Percentiles rank a stretch among this genome's conserved stretches.
Evolutionary conservation across 2,797 vertebrate species (phyloP).

Genomic region (Phoeniculus purpureus): DNA sequence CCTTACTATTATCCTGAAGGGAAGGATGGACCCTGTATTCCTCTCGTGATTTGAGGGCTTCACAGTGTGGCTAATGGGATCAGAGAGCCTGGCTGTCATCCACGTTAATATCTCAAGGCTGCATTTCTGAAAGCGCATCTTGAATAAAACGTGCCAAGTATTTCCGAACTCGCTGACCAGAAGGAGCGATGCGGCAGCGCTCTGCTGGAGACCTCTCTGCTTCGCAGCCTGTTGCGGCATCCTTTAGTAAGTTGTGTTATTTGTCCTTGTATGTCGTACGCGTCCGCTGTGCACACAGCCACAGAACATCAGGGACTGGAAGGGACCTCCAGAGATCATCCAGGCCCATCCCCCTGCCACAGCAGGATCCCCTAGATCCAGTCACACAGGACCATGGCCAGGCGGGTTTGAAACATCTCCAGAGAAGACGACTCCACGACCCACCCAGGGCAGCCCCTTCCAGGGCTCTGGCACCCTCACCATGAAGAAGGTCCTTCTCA

Average conservation of each 20-base stretch:
- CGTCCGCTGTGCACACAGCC: too few species aligned
- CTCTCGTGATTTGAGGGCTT: background rate
- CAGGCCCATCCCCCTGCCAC: too few species aligned
- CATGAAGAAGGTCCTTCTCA: too few species aligned
- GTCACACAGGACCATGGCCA: too few species aligned
- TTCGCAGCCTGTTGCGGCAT: background rate
- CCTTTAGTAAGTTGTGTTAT: background rate
- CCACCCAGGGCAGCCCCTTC: too few species aligned
- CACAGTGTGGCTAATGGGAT: conserved; percentile 30
- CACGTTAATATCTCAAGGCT: conserved; percentile 22
- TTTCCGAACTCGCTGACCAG: background rate
- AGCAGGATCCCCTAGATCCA: too few species aligned
- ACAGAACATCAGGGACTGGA: too few species aligned
- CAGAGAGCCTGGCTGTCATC: conserved; percentile 19
- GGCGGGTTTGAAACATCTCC: too few species aligned
- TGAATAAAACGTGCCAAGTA: conserved; percentile 23
- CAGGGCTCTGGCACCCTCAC: too few species aligned
- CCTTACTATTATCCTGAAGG: background rate
- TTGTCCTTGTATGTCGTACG: background rate
- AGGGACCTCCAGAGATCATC: too few species aligned
- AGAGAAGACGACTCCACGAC: too few species aligned
- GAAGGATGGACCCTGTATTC: background rate
- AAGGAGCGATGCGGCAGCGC: background rate
- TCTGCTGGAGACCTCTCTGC: background rate
- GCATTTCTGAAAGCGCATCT: conserved; percentile 16